Conservation (phyloP, 2,888 invertebrate genomes). For the Thymelicus acteon region DNA sequence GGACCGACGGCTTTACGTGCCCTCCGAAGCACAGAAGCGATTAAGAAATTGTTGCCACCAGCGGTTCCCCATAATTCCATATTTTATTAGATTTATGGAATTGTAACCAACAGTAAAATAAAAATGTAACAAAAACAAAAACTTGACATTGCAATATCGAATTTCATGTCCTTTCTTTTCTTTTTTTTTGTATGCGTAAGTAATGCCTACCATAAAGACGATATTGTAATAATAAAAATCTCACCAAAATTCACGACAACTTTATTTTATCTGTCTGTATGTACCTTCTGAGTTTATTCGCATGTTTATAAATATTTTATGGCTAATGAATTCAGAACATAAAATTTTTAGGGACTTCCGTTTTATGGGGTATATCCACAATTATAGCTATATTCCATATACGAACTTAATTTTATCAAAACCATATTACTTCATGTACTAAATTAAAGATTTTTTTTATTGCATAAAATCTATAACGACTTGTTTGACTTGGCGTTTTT, state of each 20-base stretch:
- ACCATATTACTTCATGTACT: conserved; percentile 4
- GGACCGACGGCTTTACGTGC: no score
- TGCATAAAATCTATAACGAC: conserved; percentile 6
- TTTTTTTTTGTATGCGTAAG: no score
- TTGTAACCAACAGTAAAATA: no score
- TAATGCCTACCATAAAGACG: no score
- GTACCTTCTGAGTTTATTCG: neutral
- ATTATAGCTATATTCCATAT: conserved; percentile 14
- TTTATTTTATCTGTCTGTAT: neutral
- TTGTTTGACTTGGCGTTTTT: neutral
- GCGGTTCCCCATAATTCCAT: no score
- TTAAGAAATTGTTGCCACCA: no score
- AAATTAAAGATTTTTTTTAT: conserved; percentile 17
- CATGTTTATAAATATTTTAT: neutral
- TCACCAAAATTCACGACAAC: neutral
- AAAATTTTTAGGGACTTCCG: conserved; percentile 24
- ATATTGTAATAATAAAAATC: neutral
- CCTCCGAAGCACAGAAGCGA: no score
- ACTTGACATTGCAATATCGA: no score
- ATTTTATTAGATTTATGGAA: no score
- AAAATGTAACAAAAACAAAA: no score
- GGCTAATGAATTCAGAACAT: neutral
- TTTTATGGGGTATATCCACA: conserved; percentile 9
- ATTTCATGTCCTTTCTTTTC: no score
- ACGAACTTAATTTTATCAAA: conserved; percentile 1